Evolutionary conservation across 2,797 vertebrate species (phyloP).

Genomic region (Gymnothorax javanicus): DNA sequence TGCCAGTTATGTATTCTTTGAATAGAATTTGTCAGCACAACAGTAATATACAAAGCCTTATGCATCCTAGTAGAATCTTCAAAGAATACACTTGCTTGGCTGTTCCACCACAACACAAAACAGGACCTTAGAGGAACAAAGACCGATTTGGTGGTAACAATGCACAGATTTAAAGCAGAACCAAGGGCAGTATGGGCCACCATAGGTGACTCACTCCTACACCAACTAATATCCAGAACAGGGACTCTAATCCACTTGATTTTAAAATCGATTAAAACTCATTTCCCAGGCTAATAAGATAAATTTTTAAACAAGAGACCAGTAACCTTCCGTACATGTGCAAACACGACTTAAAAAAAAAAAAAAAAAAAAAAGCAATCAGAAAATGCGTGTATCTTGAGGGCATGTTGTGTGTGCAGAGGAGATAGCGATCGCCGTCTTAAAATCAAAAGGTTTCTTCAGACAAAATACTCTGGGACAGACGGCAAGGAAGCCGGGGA

Average conservation of each 20-base stretch:
- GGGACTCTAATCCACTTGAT: background rate
- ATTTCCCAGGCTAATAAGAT: background rate
- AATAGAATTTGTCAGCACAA: background rate
- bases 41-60: background rate
- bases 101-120: background rate
- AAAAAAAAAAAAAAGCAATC: slow-evolving; percentile 49
- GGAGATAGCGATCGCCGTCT: slow-evolving; percentile 61
- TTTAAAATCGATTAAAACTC: background rate
- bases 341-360: slow-evolving; percentile 22
- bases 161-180: no score
- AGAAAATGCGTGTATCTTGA: slow-evolving; percentile 47
- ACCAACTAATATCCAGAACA: background rate
- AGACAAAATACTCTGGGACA: slow-evolving; percentile 53
- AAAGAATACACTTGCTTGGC: background rate
- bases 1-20: slow-evolving; percentile 10
- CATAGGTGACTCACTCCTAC: background rate
- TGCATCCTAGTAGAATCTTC: background rate
- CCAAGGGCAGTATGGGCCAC: background rate
- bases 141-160: background rate
- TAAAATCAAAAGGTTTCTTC: slow-evolving; percentile 65
- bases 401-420: slow-evolving; percentile 32
- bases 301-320: background rate
- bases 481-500: background rate
- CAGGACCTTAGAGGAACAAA: background rate
- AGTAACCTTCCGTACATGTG: background rate